A percentile compares a stretch with the other conserved stretches of the same genome.
Evolutionary conservation across 2,888 invertebrate genomes (phyloP).

Genomic region (Linyphia triangularis): DNA sequence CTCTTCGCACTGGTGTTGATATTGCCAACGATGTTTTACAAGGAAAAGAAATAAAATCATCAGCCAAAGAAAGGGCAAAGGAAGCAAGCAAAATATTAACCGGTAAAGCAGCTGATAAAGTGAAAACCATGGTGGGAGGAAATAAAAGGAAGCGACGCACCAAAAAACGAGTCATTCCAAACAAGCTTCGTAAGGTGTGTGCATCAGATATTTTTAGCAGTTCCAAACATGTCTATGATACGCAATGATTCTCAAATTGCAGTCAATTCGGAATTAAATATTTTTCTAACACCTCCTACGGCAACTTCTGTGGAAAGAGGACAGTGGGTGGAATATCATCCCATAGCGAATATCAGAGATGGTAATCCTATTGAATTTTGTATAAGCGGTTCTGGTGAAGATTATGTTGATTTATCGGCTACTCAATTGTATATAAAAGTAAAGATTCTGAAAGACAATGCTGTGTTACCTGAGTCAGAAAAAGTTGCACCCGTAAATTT

Average conservation of each 20-base stretch:
- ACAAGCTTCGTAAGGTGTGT: not conserved
- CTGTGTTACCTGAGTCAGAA: not conserved
- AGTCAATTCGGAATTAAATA: slow-evolving; percentile 41
- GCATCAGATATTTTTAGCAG: slow-evolving; percentile 32
- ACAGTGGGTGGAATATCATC: slow-evolving; percentile 50
- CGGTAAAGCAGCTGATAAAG: not conserved
- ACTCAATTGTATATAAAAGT: slow-evolving; percentile 37
- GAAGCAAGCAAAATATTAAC: slow-evolving; percentile 7
- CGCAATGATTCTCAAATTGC: slow-evolving; percentile 8
- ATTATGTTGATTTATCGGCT: slow-evolving; percentile 29
- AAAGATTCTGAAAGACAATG: slow-evolving; percentile 42
- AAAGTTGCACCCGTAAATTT: slow-evolving; percentile 34
- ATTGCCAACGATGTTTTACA: slow-evolving; percentile 37
- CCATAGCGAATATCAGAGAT: slow-evolving; percentile 25
- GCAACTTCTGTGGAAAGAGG: slow-evolving; percentile 21
- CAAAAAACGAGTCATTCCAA: not conserved
- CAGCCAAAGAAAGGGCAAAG: not conserved
- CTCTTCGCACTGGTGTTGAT: slow-evolving; percentile 4
- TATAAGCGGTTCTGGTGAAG: slow-evolving; percentile 33
- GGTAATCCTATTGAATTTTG: slow-evolving; percentile 54
- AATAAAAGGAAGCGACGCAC: slow-evolving; percentile 7
- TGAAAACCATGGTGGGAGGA: slow-evolving; percentile 13
- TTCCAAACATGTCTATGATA: not conserved
- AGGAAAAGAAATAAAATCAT: slow-evolving; percentile 4
- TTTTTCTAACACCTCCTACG: slow-evolving; percentile 4